These are phyloP conservation scores for Microcebus griseorufus DNA, from an alignment of 2,113 vertebrate genomes.

Conservation along the genomic window DNA sequence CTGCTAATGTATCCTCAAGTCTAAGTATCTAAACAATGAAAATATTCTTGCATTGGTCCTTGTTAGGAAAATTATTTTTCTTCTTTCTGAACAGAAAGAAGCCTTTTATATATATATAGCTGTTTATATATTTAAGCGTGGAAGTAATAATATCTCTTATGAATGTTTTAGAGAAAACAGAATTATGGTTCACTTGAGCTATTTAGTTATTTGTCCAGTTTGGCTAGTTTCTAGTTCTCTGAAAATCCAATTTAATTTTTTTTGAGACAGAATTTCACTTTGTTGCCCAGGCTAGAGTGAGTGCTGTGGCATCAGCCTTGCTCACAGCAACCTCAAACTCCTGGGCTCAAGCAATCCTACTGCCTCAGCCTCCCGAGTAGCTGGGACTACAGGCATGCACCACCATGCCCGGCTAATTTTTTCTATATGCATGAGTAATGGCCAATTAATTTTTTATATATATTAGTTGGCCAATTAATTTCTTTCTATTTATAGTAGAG, in stretches of 20 bases:
- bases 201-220: not conserved
- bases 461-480: too few relatives aligned
- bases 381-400: too few relatives aligned
- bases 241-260: not conserved
- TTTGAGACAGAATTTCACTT: too few relatives aligned
- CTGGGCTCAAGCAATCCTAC: too few relatives aligned
- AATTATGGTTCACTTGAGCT: not conserved
- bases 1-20: not conserved
- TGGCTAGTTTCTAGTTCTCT: slow-evolving; percentile 28
- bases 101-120: not conserved
- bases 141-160: not conserved
- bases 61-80: slow-evolving; percentile 41
- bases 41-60: not conserved
- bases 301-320: too few relatives aligned
- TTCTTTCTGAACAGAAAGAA: not conserved
- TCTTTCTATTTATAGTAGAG: too few relatives aligned
- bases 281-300: too few relatives aligned
- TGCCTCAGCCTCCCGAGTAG: too few relatives aligned
- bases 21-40: slow-evolving; percentile 33
- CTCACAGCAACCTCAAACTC: too few relatives aligned
- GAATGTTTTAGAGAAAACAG: slow-evolving; percentile 13
- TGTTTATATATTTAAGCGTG: not conserved
- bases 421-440: too few relatives aligned
- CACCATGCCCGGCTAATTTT: too few relatives aligned
- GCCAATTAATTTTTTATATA: too few relatives aligned